Evolutionary conservation across 2,113 vertebrate species (phyloP), one percentile per base, ranked within the genome.

Genomic region (Chaetops frenatus): DNA sequence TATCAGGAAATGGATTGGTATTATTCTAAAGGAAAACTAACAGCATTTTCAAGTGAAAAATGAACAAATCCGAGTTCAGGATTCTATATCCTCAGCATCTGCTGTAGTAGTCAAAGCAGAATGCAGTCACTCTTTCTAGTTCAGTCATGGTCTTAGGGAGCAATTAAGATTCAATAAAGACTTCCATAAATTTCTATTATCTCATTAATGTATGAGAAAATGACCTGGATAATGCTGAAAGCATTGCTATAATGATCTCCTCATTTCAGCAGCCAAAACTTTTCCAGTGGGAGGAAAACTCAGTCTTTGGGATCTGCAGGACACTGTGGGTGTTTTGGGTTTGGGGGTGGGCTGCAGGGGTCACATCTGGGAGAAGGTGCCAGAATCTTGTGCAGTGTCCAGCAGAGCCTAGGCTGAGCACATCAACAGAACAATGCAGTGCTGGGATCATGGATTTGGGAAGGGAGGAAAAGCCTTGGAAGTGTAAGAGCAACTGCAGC

Each of bases 151-250:
- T 92, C 76, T 83, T 94, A 78, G 92, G 93, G 88, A 70, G 51
- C 88, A 88, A 86, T 92, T 96, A 94, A 88, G 90, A 83, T 90
- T 95, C 85, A 97, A 62, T 96, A 94, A 94, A 95, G 80, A 51
- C 76, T 88, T 92, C 48, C 67, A 86, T 95, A 62, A 81, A 81
- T 94, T 93, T 92, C 81, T 91, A 3, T 94, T 90, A 89, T 92
- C 86, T 94, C 86, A 93, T 71, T 86, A 94, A 61, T 66, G 53
- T 83, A 54, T 86, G 90, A 97, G 85, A 95, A 95, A 86, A 76
- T 69, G 57, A 56, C 94, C 89, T 87, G 92, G 58, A 51, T 89
- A 54, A 90, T 61, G 58, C 66, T 71, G 67, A 58, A 67, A 82
- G 58, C 25, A 3, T 66, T 86, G 71, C 88, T 67, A 0, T 70